A percentile compares a stretch with the other conserved stretches of the same genome.
Evolutionary conservation across 2,888 invertebrate species (phyloP).

Genomic region (Enoplolaimus lenunculus): DNA sequence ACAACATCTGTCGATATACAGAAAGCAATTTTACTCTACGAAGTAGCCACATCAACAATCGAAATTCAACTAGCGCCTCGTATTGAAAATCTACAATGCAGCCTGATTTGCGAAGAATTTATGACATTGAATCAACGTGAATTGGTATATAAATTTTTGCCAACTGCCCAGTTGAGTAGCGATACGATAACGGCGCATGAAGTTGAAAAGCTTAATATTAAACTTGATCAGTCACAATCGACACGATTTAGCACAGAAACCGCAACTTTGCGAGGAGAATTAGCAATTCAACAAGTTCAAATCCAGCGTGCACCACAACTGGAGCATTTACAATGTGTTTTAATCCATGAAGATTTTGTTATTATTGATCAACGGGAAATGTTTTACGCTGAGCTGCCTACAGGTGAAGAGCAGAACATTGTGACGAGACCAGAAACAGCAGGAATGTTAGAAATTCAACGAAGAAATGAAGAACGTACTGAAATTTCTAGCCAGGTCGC

Average conservation of each 20-base stretch:
- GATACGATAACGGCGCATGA: too few species aligned
- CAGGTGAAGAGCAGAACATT: background rate
- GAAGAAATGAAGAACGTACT: background rate
- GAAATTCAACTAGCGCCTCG: background rate
- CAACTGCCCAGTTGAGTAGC: too few species aligned
- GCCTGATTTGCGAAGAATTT: too few species aligned
- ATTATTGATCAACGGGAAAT: background rate
- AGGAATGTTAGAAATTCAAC: background rate
- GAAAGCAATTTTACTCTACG: too few species aligned
- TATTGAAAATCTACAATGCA: too few species aligned
- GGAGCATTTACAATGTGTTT: background rate
- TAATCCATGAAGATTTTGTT: background rate
- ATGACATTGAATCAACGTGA: too few species aligned
- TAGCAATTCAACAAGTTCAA: background rate
- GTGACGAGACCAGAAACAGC: background rate
- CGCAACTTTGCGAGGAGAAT: background rate
- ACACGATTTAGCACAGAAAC: too few species aligned
- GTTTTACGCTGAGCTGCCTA: background rate
- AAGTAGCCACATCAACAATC: background rate
- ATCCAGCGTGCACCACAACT: background rate
- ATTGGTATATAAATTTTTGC: too few species aligned
- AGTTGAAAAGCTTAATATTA: too few species aligned
- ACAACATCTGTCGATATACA: background rate
- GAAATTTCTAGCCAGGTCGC: background rate
- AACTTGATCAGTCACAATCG: too few species aligned